phyloP scores from a whole-genome alignment of 2,113 vertebrate species.

The Bostrychus sinensis region DNA sequence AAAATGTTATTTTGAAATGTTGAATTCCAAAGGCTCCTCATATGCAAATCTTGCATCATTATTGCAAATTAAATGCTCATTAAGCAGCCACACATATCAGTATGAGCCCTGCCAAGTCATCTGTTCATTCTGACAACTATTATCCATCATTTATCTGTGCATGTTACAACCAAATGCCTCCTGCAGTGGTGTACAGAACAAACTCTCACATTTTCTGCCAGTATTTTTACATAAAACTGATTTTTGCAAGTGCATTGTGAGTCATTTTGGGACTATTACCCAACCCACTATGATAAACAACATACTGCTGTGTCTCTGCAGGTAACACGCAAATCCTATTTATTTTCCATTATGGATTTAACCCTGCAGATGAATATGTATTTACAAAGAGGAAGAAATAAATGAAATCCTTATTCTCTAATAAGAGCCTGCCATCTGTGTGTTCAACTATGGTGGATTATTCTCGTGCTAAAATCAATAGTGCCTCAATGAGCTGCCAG shows the following conservation, averaged over 20 bases:
- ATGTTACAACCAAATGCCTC: constrained; percentile 32
- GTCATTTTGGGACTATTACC: background rate
- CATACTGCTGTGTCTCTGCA: background rate
- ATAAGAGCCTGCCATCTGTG: constrained; percentile 36
- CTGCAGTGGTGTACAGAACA: constrained; percentile 16
- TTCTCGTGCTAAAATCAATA: constrained; percentile 51
- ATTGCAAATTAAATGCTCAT: constrained; percentile 68
- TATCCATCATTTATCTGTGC: constrained; percentile 66
- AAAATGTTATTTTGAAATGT: constrained; percentile 26
- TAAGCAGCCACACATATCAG: constrained; percentile 43
- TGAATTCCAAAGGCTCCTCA: constrained; percentile 39
- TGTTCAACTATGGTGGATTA: constrained; percentile 42
- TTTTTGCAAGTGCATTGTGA: background rate
- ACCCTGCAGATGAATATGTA: constrained; percentile 18
- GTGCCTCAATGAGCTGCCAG: constrained; percentile 39
- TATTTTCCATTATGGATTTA: constrained; percentile 21
- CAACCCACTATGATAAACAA: background rate
- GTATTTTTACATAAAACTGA: background rate
- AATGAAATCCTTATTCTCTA: constrained; percentile 34
- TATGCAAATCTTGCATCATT: constrained; percentile 56
- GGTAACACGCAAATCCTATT: constrained; percentile 17
- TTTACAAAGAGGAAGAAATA: constrained; percentile 18
- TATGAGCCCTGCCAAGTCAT: constrained; percentile 62
- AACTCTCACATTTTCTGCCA: background rate
- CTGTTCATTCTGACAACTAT: constrained; percentile 59